Conservation (phyloP, 2,888 invertebrate species). For the Chaetoderma sp. region DNA sequence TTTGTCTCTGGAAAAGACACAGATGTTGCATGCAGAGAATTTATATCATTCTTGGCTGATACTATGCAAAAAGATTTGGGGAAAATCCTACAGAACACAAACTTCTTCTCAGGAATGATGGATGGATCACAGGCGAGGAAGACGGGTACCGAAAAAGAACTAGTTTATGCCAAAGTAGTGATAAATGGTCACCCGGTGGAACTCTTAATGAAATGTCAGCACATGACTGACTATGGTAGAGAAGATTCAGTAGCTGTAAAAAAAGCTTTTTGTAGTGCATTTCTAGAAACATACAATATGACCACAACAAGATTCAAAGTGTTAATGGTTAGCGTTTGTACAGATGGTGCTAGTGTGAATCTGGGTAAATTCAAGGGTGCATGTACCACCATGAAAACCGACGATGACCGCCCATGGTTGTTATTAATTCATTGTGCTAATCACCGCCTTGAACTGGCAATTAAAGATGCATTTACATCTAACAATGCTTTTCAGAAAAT, state of each 20-base stretch:
- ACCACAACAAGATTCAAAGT: background rate
- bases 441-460: background rate
- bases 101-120: slow-evolving; percentile 1
- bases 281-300: background rate
- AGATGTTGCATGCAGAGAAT: background rate
- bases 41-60: background rate
- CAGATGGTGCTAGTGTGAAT: background rate
- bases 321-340: slow-evolving; percentile 1
- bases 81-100: background rate
- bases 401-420: background rate
- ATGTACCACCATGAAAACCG: background rate
- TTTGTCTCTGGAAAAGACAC: background rate
- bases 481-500: background rate
- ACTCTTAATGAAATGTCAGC: background rate
- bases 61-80: background rate
- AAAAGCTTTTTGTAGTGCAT: background rate
- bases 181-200: background rate
- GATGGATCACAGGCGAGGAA: slow-evolving; percentile 1
- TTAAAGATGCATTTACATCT: background rate
- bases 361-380: background rate
- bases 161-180: background rate
- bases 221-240: background rate
- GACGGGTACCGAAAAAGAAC: background rate
- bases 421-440: background rate
- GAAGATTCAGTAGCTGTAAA: background rate